Conservation (phyloP, 2,888 invertebrate genomes). For the Gryllus longicercus region DNA sequence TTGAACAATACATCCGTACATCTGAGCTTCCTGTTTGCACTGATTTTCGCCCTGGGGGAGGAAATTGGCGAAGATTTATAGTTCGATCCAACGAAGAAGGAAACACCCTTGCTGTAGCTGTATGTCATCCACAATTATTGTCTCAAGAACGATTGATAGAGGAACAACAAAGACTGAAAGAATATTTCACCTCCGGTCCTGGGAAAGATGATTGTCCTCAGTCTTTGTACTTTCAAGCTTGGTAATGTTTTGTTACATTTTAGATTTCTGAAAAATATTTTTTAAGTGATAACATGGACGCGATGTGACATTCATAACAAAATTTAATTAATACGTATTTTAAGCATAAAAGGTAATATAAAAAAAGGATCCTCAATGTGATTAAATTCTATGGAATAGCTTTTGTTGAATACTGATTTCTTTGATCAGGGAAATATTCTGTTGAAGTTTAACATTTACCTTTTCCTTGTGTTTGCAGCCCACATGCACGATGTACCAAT, state of each 20-base stretch:
- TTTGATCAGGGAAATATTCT: too few species aligned
- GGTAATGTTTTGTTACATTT: slow-evolving; percentile 37
- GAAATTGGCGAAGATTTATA: slow-evolving; percentile 53
- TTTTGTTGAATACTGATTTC: too few species aligned
- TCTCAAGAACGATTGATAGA: slow-evolving; percentile 38
- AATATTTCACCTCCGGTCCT: slow-evolving; percentile 40
- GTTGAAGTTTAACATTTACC: too few species aligned
- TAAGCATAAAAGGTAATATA: too few species aligned
- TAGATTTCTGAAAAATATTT: background rate
- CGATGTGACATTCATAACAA: background rate
- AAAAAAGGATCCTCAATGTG: too few species aligned
- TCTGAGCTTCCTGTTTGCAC: slow-evolving; percentile 46
- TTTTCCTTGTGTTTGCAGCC: slow-evolving; percentile 38
- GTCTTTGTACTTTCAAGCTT: slow-evolving; percentile 43
- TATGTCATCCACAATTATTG: slow-evolving; percentile 47
- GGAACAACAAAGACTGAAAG: slow-evolving; percentile 39
- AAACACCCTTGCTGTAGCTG: slow-evolving; percentile 48
- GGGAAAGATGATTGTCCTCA: slow-evolving; percentile 38
- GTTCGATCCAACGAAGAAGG: slow-evolving; percentile 49
- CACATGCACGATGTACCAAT: slow-evolving; percentile 42
- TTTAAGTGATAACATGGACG: background rate
- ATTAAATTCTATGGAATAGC: too few species aligned
- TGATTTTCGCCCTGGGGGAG: slow-evolving; percentile 46
- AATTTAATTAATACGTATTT: background rate
- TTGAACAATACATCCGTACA: slow-evolving; percentile 45